These are phyloP conservation scores for Phaonia tiefii DNA, from an alignment of 2,888 invertebrate genomes.

Conservation along the genomic window DNA sequence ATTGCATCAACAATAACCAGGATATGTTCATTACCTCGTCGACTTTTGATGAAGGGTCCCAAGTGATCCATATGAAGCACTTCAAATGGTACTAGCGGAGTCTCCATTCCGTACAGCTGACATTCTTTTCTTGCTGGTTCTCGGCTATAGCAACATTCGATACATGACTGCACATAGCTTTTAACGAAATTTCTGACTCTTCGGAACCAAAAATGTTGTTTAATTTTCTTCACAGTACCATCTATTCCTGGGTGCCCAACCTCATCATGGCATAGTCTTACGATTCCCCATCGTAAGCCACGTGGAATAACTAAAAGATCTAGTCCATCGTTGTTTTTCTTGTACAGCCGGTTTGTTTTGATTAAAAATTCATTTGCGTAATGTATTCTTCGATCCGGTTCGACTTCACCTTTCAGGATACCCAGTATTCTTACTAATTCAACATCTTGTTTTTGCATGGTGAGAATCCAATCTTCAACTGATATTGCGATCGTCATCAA, in stretches of 20 bases:
- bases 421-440: conserved; percentile 37
- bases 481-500: conserved; percentile 48
- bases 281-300: conserved; percentile 62
- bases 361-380: conserved; percentile 29
- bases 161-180: conserved; percentile 63
- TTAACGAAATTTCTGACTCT: conserved; percentile 53
- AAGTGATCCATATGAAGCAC: conserved; percentile 66
- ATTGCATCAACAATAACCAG: conserved; percentile 51
- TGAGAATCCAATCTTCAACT: conserved; percentile 56
- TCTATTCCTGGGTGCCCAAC: too few relatives aligned
- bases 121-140: conserved; percentile 52
- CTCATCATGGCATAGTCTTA: conserved; percentile 66
- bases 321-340: conserved; percentile 26
- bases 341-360: conserved; percentile 39
- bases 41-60: conserved; percentile 52
- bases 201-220: conserved; percentile 67
- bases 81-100: conserved; percentile 62
- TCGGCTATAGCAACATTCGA: conserved; percentile 63
- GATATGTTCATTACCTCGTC: conserved; percentile 47
- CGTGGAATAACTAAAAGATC: conserved; percentile 39
- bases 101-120: conserved; percentile 55
- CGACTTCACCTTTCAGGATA: conserved; percentile 4
- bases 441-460: conserved; percentile 59
- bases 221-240: conserved; percentile 64
- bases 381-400: neutral